Percentiles rank a stretch among this genome's conserved stretches.
These are phyloP conservation scores for Helicoverpa zea DNA, from an alignment of 1,140 invertebrate species.

Conservation along the genomic window DNA sequence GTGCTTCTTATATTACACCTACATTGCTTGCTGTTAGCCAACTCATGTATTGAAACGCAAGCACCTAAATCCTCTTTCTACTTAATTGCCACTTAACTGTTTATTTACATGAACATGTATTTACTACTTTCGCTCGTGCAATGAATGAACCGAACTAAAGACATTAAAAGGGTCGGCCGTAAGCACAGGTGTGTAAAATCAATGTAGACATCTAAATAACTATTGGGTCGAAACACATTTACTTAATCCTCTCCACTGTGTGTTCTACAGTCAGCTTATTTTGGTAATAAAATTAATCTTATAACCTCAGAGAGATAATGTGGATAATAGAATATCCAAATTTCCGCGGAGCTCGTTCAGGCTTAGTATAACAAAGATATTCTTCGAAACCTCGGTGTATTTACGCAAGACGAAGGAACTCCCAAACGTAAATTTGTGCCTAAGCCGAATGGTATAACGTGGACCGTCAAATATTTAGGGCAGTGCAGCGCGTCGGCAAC, in stretches of 20 bases:
- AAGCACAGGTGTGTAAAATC: conserved; percentile 77
- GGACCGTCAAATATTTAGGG: conserved; percentile 66
- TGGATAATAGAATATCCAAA: background rate
- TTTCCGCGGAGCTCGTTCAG: conserved; percentile 22
- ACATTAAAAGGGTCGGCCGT: conserved; percentile 72
- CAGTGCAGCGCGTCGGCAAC: conserved; percentile 52
- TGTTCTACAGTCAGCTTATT: background rate
- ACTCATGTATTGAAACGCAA: conserved; percentile 7
- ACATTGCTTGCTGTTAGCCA: background rate
- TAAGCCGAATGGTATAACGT: conserved; percentile 67
- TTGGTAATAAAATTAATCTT: conserved; percentile 44
- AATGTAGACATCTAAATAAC: conserved; percentile 72
- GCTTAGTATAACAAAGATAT: conserved; percentile 52
- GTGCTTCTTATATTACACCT: too few relatives aligned
- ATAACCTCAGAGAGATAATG: conserved; percentile 34
- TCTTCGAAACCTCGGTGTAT: conserved; percentile 59
- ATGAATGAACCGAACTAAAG: conserved; percentile 69
- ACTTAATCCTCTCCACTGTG: conserved; percentile 41
- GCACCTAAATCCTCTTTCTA: conserved; percentile 3
- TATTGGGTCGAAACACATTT: conserved; percentile 67
- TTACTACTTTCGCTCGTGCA: conserved; percentile 54
- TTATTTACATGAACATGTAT: conserved; percentile 46
- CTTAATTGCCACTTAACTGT: conserved; percentile 39
- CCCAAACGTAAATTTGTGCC: conserved; percentile 71
- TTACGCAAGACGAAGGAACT: conserved; percentile 63